Base-by-base conservation (phyloP, 2,113 vertebrate species). In the Syngnathus scovelli region DNA sequence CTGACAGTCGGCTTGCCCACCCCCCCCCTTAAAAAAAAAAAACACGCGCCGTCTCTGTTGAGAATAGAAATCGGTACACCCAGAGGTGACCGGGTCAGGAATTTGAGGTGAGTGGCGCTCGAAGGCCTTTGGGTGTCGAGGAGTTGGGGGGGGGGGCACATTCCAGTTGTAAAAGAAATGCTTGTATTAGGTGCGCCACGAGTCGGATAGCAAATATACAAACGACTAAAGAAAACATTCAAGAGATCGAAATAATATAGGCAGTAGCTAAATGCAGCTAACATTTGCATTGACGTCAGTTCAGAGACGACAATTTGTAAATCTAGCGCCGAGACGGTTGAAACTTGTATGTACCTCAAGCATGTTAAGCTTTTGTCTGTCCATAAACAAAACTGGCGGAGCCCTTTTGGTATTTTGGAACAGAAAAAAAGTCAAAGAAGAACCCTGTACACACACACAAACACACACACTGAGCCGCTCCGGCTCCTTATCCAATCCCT, bases 401-500 rank as follows among this genome's bases (percentile, higher is more conserved):
- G 65, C 51, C 44, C 72, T 66, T 71, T 88, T 88, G 80, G 86
- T 83, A 59, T 71, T 68, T 82, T 7, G 36, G 21, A 23, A 44
- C 3, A 44, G 6, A 27, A 41, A 67, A 63, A 81, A 80, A 81
- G 78, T 85, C 67, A 75, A 83, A 78, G 80, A 77, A 78, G 27
- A 70, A 68, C 80, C 75, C 67, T 54, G 64, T 44, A 41, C 52
- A 59, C 52, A 71, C 61, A 23, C 55, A 60, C 51, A 52, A 60
- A 56, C 70, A 70, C 63, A 59, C 75, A 71, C 44, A 64, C 64
- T 58, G 36, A 72, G 36, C 19, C 79, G 68, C 69, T 85, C 72
- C 73, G 61, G 81, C 84, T 87, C 82, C 84, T 87, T 88, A 88
- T 87, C 83, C 85, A 87, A 86, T 86, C 85, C 85, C 83, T 87